Base-by-base conservation (phyloP, 2,113 vertebrate species). In the Dicentrarchus labrax region DNA sequence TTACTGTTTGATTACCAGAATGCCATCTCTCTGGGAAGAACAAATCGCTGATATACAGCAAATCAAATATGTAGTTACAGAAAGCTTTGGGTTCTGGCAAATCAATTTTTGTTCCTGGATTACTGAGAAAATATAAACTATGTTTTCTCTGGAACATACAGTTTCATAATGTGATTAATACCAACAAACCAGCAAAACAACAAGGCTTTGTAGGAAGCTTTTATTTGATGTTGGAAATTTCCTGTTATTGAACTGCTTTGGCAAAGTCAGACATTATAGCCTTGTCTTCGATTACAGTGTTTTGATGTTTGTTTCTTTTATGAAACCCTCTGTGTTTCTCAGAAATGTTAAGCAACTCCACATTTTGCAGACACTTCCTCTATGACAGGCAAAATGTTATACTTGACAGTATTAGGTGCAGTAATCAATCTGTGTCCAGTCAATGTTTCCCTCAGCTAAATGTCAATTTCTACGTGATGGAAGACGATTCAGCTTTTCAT, bases 1-100 rank as follows among this genome's bases (percentile, higher is more conserved):
- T 88, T 48, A 74, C 70, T 84, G 80, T 86, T 78, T 87, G 85
- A 82, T 89, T 83, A 78, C 30, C 17, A 57, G 41, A 78, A 57
- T 47, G 70, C 56, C 22, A 50, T 77, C 71, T 82, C 65, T 48
- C 22, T 38, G 74, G 72, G 71, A 86, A 51, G 53, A 85, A 71
- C 59, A 82, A 84, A 71, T 60, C 6, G 0, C 67, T 54, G 72
- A 69, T 54, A 69, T 41, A 1, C 17, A 74, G 50, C 73, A 76
- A 81, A 81, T 85, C 62, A 65, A 82, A 85, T 77, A 77, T 86
- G 59, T 82, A 59, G 76, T 80, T 59, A 71, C 57, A 82, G 0
- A 41, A 60, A 71, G 17, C 30, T 67, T 68, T 82, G 47, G 41
- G 21, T 70, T 72, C 16, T 1, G 2, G 30, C 51, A 24, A 73